Base-by-base conservation (phyloP, 2,113 vertebrate genomes). In the Podarcis cretensis region DNA sequence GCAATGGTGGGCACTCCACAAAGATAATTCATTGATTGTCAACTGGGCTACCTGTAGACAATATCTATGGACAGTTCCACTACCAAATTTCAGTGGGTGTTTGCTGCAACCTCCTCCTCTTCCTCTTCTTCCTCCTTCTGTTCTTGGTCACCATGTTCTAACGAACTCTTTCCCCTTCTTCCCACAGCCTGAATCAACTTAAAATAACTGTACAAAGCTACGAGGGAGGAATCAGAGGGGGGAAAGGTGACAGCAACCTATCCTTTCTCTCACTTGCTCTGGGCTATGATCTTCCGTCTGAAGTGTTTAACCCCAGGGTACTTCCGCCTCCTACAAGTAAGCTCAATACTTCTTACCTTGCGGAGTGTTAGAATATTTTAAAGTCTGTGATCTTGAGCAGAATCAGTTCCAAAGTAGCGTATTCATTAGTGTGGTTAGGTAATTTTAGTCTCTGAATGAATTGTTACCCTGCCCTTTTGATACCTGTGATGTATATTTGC, bases 251-350 rank as follows among this genome's bases (percentile, higher is more conserved):
- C 59, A 14, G 43, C 68, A 13, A 21, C 37, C 13, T 40, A 0
- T 1, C 10, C 30, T 14, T 3, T 2, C 74, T 69, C n/a, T 80
- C 54, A 5, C 35, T 43, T 0, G 3, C 35, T 74, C 23, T 82
- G 20, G 94, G 76, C 92, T 87, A 98, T 98, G 98, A 97, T 97
- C 95, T 98, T 99, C 97, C 96, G 97, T 86, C 98, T 99, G 88
- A 97, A 97, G n/a, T 97, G 97, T 81, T 95, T 99, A 89, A 99
- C 99, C 12, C 99, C 99, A 2, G 98, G 98, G 54, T 99, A 99
- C 76, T 99, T 98, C 93, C 98, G 98, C 35, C 97, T 99, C 87
- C 97, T 99, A 69, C 98, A 99, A 98, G 98, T 99, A 97, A 92
- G 89, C 79, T 48, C 48, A 54, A 54, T 0, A 14, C 76, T 59